These are phyloP conservation scores for Archips crataeganus DNA, from an alignment of 2,888 invertebrate species.

Conservation along the genomic window DNA sequence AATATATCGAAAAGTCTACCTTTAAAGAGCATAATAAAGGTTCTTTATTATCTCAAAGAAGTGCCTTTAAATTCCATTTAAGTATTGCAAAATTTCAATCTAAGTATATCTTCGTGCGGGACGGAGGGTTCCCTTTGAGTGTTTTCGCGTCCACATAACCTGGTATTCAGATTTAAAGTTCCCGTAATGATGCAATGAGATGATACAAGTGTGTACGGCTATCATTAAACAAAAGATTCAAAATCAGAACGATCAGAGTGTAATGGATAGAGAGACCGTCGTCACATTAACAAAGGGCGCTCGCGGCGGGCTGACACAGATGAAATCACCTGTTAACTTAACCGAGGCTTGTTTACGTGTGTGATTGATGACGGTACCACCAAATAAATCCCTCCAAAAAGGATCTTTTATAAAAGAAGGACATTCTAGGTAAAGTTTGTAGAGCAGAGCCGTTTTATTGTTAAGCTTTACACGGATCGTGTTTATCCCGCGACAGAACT, in stretches of 20 bases:
- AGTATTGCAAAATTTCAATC: no score
- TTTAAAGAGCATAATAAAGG: no score
- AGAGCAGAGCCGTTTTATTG: constrained; percentile 60
- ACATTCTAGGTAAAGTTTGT: constrained; percentile 49
- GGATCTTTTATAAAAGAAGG: constrained; percentile 39
- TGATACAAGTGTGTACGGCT: neutral
- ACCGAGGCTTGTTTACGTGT: constrained; percentile 48
- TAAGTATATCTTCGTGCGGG: no score
- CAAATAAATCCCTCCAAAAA: constrained; percentile 40
- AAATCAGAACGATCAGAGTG: constrained; percentile 40
- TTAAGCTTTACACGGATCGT: constrained; percentile 61
- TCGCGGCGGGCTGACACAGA: constrained; percentile 49
- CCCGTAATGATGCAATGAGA: neutral
- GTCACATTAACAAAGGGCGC: constrained; percentile 52
- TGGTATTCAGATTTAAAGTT: neutral
- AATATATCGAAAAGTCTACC: no score
- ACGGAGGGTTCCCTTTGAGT: no score
- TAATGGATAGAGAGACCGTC: constrained; percentile 50
- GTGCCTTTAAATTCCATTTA: no score
- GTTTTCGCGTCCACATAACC: no score
- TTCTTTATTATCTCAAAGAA: no score
- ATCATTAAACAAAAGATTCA: constrained; percentile 40
- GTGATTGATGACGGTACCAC: constrained; percentile 58
- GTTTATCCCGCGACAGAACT: constrained; percentile 59
- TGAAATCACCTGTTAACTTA: constrained; percentile 55